phyloP scores from a whole-genome alignment of 2,888 invertebrate genomes.

The Alcis repandata region DNA sequence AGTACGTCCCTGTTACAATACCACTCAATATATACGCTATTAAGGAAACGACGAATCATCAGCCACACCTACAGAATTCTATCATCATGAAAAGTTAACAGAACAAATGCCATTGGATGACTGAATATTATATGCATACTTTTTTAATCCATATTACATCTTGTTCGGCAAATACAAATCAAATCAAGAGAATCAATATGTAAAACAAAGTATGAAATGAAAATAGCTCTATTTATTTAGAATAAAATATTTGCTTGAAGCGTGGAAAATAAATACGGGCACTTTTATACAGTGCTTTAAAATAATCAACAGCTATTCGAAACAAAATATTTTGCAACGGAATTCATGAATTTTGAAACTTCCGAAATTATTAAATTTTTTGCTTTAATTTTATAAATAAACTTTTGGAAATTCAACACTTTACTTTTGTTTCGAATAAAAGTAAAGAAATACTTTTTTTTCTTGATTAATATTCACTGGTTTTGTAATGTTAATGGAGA shows the following conservation, averaged over 20 bases:
- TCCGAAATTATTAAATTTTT: too few relatives aligned
- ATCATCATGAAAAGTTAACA: neutral
- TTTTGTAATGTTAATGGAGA: neutral
- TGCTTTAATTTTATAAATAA: too few relatives aligned
- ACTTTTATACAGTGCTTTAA: neutral
- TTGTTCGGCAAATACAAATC: neutral
- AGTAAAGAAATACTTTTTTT: conserved; percentile 21
- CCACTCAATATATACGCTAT: conserved; percentile 40
- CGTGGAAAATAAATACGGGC: neutral
- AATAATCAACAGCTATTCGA: conserved; percentile 6
- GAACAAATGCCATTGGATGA: neutral
- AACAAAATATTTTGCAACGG: neutral
- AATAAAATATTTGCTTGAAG: conserved; percentile 4
- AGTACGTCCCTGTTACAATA: conserved; percentile 95
- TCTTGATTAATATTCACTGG: neutral
- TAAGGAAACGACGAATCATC: neutral
- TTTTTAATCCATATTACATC: neutral
- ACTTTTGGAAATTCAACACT: too few relatives aligned
- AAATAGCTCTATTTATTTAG: conserved; percentile 1
- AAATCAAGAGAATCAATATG: neutral
- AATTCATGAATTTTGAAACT: neutral
- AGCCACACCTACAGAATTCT: neutral
- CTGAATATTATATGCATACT: neutral
- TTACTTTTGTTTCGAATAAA: conserved; percentile 10
- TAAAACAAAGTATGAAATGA: neutral